Base-by-base conservation (phyloP, 2,888 invertebrate genomes). In the Archips xylosteana region DNA sequence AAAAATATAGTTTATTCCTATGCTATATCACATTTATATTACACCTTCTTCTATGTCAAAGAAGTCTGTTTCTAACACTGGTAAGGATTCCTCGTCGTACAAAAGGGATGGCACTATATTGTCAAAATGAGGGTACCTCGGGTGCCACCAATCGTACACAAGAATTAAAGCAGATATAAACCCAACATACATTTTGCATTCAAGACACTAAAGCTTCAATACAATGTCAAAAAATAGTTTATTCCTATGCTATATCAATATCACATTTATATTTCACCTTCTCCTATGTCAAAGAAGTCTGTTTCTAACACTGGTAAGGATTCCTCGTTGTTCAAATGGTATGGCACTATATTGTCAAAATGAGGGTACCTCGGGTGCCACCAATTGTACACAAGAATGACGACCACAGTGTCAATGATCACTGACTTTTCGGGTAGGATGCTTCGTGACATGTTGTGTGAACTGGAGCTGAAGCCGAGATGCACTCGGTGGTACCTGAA, bases 101-200 rank as follows among this genome's bases (percentile, higher is more conserved):
- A 84, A 76, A 59, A 80, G 80, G 2, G 80, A 77, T 0, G 89
- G 88, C 45, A 89, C 73, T 39, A 69, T 83, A 49, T 86, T 87
- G 15, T 89, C 86, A 79, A 88, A 90, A 77, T 88, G 83, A 2
- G 89, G 88, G 76, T 93, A 95, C 60, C 89, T 86, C 1, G 95
- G 96, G 87, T 96, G 95, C 97, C 97, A 96, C 96, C 96, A 97
- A 78, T 96, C 95, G 63, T 96, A 80, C 2, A 96, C 89, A 3
- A 83, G 77, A 0, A 90, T 85, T n/a, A n/a, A n/a, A n/a, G n/a
- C n/a, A n/a, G n/a, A n/a, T n/a, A n/a, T n/a, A n/a, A n/a, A n/a
- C n/a, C n/a, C n/a, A n/a, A n/a, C n/a, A n/a, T n/a, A n/a, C n/a
- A n/a, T n/a, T n/a, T n/a, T n/a, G n/a, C n/a, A n/a, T n/a, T n/a